Percentiles rank a stretch among this genome's conserved stretches.
These are phyloP conservation scores for Conchocele bisecta DNA, from an alignment of 2,888 invertebrate genomes.

Conservation along the genomic window DNA sequence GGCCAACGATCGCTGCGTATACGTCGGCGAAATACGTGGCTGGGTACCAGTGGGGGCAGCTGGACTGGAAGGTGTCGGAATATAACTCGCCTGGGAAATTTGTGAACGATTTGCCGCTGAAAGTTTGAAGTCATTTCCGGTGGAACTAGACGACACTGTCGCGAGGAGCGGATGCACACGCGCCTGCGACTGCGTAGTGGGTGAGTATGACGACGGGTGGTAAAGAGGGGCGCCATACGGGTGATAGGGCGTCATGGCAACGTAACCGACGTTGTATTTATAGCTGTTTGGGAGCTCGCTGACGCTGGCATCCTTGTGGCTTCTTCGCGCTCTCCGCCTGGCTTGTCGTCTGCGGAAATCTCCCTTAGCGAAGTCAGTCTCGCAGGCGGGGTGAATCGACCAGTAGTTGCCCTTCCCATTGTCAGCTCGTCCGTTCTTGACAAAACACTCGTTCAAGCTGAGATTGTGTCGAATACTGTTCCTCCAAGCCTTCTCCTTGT, in stretches of 20 bases:
- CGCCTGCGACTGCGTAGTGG: no score
- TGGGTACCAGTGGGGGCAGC: no score
- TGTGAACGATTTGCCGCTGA: no score
- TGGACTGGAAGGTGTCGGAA: no score
- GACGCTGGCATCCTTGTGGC: slow-evolving; percentile 37
- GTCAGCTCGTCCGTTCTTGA: slow-evolving; percentile 78
- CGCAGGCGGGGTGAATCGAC: slow-evolving; percentile 98
- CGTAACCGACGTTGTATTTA: slow-evolving; percentile 61
- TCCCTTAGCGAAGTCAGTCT: slow-evolving; percentile 97
- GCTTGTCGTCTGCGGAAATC: slow-evolving; percentile 98
- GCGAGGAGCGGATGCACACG: no score
- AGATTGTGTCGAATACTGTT: slow-evolving; percentile 81
- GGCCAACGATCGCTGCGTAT: no score
- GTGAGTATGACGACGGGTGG: no score
- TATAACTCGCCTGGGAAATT: no score
- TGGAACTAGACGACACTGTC: no score
- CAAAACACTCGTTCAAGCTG: slow-evolving; percentile 80
- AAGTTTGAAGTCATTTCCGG: no score
- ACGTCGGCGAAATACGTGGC: no score
- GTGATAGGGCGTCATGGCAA: slow-evolving; percentile 68
- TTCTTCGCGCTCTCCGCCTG: slow-evolving; percentile 89
- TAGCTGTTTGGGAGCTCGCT: slow-evolving; percentile 4
- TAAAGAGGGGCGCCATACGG: slow-evolving; percentile 34
- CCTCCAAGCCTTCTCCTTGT: slow-evolving; percentile 78
- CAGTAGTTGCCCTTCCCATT: slow-evolving; percentile 99